phyloP scores from a whole-genome alignment of 1,140 invertebrate genomes.

The Listronotus oregonensis region DNA sequence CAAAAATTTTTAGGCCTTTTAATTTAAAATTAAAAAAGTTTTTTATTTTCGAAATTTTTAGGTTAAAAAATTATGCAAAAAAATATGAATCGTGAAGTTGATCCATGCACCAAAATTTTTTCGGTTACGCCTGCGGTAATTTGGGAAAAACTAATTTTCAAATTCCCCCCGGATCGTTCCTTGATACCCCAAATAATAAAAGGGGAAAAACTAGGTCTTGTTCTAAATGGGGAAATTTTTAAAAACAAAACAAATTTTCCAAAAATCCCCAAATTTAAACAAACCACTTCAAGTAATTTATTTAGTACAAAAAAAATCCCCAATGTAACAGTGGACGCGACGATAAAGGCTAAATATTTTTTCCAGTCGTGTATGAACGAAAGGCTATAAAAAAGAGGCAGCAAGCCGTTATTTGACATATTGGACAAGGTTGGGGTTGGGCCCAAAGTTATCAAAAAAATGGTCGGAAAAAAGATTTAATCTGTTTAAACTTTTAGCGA shows the following conservation, averaged over 20 bases:
- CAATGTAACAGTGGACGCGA: constrained; percentile 60
- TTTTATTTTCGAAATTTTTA: too few relatives aligned
- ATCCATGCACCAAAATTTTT: constrained; percentile 93
- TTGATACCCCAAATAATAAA: constrained; percentile 83
- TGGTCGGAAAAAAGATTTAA: constrained; percentile 73
- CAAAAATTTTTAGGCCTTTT: too few relatives aligned
- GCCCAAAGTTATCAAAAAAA: constrained; percentile 75
- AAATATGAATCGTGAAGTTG: constrained; percentile 75
- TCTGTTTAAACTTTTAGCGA: constrained; percentile 75
- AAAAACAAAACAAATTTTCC: constrained; percentile 54
- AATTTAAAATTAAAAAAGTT: too few relatives aligned
- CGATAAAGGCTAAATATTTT: constrained; percentile 76
- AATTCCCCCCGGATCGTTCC: constrained; percentile 83
- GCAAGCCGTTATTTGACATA: constrained; percentile 73
- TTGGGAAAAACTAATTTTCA: constrained; percentile 81
- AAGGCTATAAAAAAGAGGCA: constrained; percentile 70
- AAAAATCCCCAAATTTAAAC: neutral
- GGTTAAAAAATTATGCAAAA: constrained; percentile 71
- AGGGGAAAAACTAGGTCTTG: constrained; percentile 73
- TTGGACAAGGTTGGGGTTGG: constrained; percentile 78
- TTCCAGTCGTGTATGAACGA: constrained; percentile 87
- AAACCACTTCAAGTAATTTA: constrained; percentile 3
- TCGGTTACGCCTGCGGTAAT: constrained; percentile 86
- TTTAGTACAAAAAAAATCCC: constrained; percentile 14
- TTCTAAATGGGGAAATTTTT: constrained; percentile 71